These are phyloP conservation scores for Psammodynastes pulverulentus DNA, from an alignment of 2,113 vertebrate genomes.

Conservation along the genomic window DNA sequence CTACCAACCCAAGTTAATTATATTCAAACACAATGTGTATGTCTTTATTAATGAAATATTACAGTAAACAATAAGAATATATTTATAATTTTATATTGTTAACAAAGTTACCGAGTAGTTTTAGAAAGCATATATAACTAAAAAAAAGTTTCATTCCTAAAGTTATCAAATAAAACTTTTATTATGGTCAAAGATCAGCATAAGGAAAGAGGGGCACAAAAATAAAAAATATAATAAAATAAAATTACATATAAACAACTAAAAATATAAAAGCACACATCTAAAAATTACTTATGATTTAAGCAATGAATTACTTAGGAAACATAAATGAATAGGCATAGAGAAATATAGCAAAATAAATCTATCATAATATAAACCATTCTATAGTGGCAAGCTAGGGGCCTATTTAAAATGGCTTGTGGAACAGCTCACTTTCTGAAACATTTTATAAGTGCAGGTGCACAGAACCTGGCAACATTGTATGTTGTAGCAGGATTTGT, in stretches of 20 bases:
- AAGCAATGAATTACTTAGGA: neutral
- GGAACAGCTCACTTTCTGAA: neutral
- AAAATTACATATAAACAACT: neutral
- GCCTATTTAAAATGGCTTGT: neutral
- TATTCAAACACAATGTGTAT: neutral
- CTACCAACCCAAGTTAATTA: too few species aligned
- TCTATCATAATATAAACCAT: neutral
- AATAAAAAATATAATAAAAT: neutral
- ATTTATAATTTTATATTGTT: neutral
- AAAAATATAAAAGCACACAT: neutral
- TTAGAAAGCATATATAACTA: neutral
- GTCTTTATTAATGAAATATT: neutral
- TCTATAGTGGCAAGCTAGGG: neutral
- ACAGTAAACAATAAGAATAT: neutral
- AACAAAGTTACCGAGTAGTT: neutral
- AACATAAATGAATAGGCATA: neutral
- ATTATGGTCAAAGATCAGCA: neutral
- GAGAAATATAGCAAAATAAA: neutral
- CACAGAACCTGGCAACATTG: neutral
- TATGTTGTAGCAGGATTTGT: neutral
- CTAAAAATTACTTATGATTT: neutral
- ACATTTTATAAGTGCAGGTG: neutral
- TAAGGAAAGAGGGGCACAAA: neutral
- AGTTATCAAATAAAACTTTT: neutral
- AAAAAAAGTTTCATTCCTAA: neutral